Evolutionary conservation across 2,113 vertebrate species (phyloP).

Genomic region (Dicentrarchus labrax): DNA sequence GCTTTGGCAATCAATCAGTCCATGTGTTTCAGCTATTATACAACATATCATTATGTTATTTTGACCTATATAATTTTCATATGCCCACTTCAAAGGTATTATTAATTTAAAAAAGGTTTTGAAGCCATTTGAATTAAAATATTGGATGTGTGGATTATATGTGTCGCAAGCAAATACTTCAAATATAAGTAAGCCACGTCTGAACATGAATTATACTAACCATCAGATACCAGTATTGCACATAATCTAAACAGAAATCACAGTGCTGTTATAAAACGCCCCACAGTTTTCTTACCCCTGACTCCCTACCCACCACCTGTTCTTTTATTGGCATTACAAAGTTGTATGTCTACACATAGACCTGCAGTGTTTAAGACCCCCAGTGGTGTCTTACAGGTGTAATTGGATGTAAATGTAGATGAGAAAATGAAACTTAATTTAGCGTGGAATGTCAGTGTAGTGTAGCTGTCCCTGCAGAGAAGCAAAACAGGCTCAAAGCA

Average conservation of each 20-base stretch:
- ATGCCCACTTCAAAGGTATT: too few relatives aligned
- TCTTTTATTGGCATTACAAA: slow-evolving; percentile 17
- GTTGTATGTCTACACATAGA: slow-evolving; percentile 24
- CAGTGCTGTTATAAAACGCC: background rate
- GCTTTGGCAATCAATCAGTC: background rate
- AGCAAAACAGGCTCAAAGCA: slow-evolving; percentile 41
- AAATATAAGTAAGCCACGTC: background rate
- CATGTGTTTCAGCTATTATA: background rate
- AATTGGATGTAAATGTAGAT: slow-evolving; percentile 65
- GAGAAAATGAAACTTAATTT: slow-evolving; percentile 67
- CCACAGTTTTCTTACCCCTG: background rate
- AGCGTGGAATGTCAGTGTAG: slow-evolving; percentile 41
- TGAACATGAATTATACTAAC: background rate
- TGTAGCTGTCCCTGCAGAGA: slow-evolving; percentile 45
- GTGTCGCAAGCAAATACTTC: background rate
- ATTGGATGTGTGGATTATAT: background rate
- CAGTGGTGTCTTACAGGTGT: slow-evolving; percentile 38
- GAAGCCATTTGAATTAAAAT: background rate
- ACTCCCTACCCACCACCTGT: slow-evolving; percentile 7
- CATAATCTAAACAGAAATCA: background rate
- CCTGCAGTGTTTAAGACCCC: slow-evolving; percentile 23
- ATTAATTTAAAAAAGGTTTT: too few relatives aligned
- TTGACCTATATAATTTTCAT: background rate
- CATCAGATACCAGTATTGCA: background rate
- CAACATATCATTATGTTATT: background rate